Base-by-base conservation (phyloP, 2,113 vertebrate species). In the Centropus bengalensis region DNA sequence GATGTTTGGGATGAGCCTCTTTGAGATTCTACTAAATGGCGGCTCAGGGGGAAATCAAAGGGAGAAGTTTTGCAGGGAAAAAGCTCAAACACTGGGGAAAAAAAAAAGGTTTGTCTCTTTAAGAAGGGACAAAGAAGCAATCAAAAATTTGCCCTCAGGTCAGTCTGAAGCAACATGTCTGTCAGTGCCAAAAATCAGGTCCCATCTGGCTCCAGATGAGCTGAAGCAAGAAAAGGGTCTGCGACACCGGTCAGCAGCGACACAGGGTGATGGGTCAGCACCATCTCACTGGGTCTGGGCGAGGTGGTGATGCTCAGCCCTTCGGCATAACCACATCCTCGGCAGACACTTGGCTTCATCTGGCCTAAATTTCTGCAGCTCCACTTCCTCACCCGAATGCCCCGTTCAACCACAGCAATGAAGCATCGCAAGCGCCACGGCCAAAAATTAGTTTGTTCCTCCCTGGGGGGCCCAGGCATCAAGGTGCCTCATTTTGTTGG, bases 161-260 rank as follows among this genome's bases (percentile, higher is more conserved):
- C 86, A 92, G 74, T 54, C 73, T 95, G 88, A 88, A 82, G 77
- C 86, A 96, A 85, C 49, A 52, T 21, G 51, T 58, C 64, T 3
- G 8, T 33, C 16, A 24, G 59, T 4, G 86, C 91, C 91, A 91
- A 86, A 67, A 84, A 12, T 3, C 77, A 33, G 69, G 86, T 56
- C 81, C 76, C 68, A 66, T 30, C 73, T 70, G 76, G 69, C 51
- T 58, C n/a, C 73, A 4, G 59, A 36, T 1, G 30, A 74, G 64
- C 83, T 33, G 59, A 49, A 75, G 36, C 40, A 66, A 67, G 47
- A 40, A 27, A 51, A 78, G 30, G 28, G 8, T 60, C 56, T 3
- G 0, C 2, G 0, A 38, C 30, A 64, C 15, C 3, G 0, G 26
- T 22, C 67, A 24, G 45, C 42, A 42, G 49, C 27, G 2, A 5